Percentiles rank a stretch among this genome's conserved stretches.
These are phyloP conservation scores for Micronycteris hirsuta DNA, from an alignment of 2,113 vertebrate species.

Conservation along the genomic window DNA sequence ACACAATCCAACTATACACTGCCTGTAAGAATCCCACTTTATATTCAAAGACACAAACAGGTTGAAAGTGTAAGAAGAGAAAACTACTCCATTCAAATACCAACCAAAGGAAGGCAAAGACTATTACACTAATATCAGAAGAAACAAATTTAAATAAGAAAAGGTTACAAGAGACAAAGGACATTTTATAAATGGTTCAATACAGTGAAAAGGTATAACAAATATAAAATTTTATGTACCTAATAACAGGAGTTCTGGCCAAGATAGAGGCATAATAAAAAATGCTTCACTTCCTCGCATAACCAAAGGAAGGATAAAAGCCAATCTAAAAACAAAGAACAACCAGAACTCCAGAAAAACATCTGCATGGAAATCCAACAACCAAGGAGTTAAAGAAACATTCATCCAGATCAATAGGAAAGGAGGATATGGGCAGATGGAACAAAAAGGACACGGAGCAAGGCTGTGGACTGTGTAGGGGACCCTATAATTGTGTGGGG, in stretches of 20 bases:
- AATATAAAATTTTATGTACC: background rate
- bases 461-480: no score
- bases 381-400: no score
- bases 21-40: background rate
- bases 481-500: no score
- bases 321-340: no score
- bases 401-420: no score
- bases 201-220: background rate
- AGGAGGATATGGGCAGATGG: no score
- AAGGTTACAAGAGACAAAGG: background rate
- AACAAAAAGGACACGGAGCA: no score
- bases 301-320: no score
- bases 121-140: background rate
- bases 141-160: background rate
- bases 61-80: background rate
- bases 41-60: background rate
- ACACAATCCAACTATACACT: background rate
- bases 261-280: no score
- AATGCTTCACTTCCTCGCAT: no score
- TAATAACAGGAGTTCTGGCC: background rate
- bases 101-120: background rate
- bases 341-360: no score
- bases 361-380: no score
- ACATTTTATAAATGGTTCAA: background rate
- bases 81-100: background rate